Base-by-base conservation (phyloP, 2,888 invertebrate genomes). In the Scaptomyza cyrtandrae region DNA sequence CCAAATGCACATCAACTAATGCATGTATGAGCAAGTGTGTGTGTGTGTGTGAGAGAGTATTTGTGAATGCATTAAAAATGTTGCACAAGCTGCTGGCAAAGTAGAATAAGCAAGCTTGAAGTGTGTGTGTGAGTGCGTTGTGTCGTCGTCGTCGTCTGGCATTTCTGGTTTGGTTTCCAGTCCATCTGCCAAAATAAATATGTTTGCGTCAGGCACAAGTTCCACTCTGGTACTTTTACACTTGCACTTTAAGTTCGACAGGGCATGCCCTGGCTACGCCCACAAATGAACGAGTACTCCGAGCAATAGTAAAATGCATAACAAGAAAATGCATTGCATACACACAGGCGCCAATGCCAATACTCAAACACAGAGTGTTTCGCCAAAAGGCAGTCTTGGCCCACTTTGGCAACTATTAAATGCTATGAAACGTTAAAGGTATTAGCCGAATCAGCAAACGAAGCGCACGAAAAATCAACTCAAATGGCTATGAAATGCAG, bases 181-280 rank as follows among this genome's bases (percentile, higher is more conserved):
- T 86, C 86, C 88, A 89, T 86, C 85, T 89, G 86, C 86, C 85
- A 86, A 86, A 86, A 86, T 89, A 86, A 89, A 86, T 86, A 86
- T 86, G 89, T 71, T 78, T 85, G 77, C 68, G 70, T 65, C 78
- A 68, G 71, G 50, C 27, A 57, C 60, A 71, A 74, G 54, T 61
- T 75, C 49, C 55, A 75, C 64, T 71, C 78, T 71, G 76, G 45
- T 63, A 77, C 80, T 77, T 75, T 78, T 71, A 77, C 76, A 78
- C 76, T 77, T 67, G 71, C 77, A 71, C 79, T 79, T 77, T 64
- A 75, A 71, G 60, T 65, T 71, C 76, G 80, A 75, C 64, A 57
- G 76, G 70, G 44, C 69, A 75, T 64, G 64, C 75, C 62, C 64
- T 35, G 72, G 61, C 50, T 69, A 71, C 72, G 61, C 74, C 64